A percentile compares a stretch with the other conserved stretches of the same genome.
phyloP scores from a whole-genome alignment of 1,140 invertebrate genomes.

The Zaprionus gabonicus region DNA sequence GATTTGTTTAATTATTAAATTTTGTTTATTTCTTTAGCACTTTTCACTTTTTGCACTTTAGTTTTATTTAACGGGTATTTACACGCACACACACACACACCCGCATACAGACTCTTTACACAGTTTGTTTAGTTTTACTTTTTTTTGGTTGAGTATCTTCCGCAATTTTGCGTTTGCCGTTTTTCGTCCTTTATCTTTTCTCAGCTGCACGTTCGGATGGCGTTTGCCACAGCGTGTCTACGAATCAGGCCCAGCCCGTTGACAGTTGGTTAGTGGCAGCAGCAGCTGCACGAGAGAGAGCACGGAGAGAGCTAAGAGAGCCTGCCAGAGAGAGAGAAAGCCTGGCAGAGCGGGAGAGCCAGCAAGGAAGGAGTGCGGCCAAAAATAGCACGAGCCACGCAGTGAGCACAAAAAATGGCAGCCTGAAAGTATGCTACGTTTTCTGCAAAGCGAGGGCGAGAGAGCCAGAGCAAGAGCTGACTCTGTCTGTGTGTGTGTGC shows the following conservation, averaged over 20 bases:
- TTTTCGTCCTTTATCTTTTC: conserved; percentile 73
- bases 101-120: conserved; percentile 17
- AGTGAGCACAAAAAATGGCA: background rate
- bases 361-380: conserved; percentile 28
- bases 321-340: conserved; percentile 3
- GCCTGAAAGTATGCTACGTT: conserved; percentile 60
- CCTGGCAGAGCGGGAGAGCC: conserved; percentile 10
- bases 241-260: conserved; percentile 37
- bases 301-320: background rate
- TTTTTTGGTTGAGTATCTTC: conserved; percentile 28
- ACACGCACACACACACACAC: conserved; percentile 25
- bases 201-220: conserved; percentile 76
- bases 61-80: background rate
- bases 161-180: conserved; percentile 55
- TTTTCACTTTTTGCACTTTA: background rate
- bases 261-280: conserved; percentile 31
- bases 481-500: conserved; percentile 2
- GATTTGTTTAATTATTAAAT: conserved; percentile 1
- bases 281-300: conserved; percentile 10
- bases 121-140: conserved; percentile 6
- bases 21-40: background rate
- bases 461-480: background rate
- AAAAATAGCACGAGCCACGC: conserved; percentile 41
- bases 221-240: conserved; percentile 53
- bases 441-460: conserved; percentile 58